These are phyloP conservation scores for Linepithema humile DNA, from an alignment of 1,140 invertebrate genomes.

Conservation along the genomic window DNA sequence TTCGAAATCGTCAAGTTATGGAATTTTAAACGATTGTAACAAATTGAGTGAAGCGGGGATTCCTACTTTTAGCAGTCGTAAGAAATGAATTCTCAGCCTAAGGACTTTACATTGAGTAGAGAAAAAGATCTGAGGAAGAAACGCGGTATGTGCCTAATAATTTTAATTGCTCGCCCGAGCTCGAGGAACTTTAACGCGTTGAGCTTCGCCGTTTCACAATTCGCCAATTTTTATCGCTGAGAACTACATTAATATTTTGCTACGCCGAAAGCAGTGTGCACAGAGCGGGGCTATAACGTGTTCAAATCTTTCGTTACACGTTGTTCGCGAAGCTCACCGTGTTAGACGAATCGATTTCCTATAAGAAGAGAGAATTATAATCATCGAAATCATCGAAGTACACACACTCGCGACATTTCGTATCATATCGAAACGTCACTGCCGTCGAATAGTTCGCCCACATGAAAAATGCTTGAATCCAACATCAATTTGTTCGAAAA, in stretches of 20 bases:
- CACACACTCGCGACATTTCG: slow-evolving; percentile 21
- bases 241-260: slow-evolving; percentile 29
- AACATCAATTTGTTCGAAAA: background rate
- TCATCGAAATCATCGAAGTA: background rate
- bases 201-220: background rate
- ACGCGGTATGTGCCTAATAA: slow-evolving; percentile 55
- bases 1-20: background rate
- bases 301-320: background rate
- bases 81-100: slow-evolving; percentile 37
- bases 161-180: slow-evolving; percentile 29
- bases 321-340: slow-evolving; percentile 13
- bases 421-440: slow-evolving; percentile 33
- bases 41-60: background rate
- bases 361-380: slow-evolving; percentile 15
- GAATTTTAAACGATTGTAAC: background rate
- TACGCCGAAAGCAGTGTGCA: background rate
- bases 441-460: slow-evolving; percentile 7
- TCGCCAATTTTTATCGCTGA: background rate
- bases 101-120: background rate
- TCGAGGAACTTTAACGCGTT: slow-evolving; percentile 24
- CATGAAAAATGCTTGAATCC: background rate
- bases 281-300: background rate
- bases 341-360: slow-evolving; percentile 34
- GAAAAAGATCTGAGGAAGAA: background rate
- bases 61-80: background rate